These are phyloP conservation scores for Tiliqua scincoides DNA, from an alignment of 2,113 vertebrate genomes.

Conservation along the genomic window DNA sequence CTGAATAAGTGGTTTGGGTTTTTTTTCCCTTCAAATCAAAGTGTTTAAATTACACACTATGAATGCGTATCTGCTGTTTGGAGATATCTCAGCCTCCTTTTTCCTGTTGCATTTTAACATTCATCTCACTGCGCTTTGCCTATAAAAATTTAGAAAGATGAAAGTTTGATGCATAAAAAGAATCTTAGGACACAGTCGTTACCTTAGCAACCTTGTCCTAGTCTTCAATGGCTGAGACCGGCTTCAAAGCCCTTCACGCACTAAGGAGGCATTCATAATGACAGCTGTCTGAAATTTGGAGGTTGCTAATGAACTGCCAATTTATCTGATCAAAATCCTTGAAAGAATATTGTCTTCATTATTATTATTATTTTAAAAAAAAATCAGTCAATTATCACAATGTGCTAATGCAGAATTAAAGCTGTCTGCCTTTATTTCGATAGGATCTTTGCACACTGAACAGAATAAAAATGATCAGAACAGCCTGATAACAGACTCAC, in stretches of 20 bases:
- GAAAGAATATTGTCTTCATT: slow-evolving; percentile 81
- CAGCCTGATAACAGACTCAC: slow-evolving; percentile 61
- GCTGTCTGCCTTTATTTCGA: slow-evolving; percentile 47
- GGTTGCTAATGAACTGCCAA: slow-evolving; percentile 78
- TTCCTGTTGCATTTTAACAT: slow-evolving; percentile 75
- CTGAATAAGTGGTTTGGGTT: background rate
- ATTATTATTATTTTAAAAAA: slow-evolving; percentile 66
- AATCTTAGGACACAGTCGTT: slow-evolving; percentile 80
- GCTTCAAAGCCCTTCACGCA: slow-evolving; percentile 79
- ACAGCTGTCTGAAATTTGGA: slow-evolving; percentile 76
- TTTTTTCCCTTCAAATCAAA: slow-evolving; percentile 11
- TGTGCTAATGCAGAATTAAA: slow-evolving; percentile 40
- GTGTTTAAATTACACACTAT: slow-evolving; percentile 60
- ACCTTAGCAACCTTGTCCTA: slow-evolving; percentile 84
- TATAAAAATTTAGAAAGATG: slow-evolving; percentile 82
- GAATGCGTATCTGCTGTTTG: slow-evolving; percentile 59
- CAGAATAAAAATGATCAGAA: slow-evolving; percentile 62
- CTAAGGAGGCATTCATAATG: slow-evolving; percentile 75
- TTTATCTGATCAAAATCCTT: slow-evolving; percentile 79
- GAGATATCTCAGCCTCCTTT: slow-evolving; percentile 59
- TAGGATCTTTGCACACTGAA: slow-evolving; percentile 44
- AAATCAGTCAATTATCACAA: slow-evolving; percentile 40
- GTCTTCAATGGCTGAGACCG: slow-evolving; percentile 76
- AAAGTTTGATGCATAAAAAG: slow-evolving; percentile 78
- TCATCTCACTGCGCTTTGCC: slow-evolving; percentile 78